These are phyloP conservation scores for Anguilla anguilla DNA, from an alignment of 2,797 vertebrate genomes.

Conservation along the genomic window DNA sequence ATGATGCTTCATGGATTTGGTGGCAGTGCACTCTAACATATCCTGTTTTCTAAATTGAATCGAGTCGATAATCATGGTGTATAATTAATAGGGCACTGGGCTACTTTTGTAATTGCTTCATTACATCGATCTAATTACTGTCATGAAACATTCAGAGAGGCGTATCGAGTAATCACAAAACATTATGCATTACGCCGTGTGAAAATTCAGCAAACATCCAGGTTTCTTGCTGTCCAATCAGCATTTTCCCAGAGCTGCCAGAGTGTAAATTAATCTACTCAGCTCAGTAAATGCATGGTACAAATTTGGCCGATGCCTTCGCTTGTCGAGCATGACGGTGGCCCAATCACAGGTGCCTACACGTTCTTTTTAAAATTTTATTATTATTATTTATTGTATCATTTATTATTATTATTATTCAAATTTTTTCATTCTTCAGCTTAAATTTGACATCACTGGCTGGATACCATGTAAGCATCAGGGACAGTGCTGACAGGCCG, in stretches of 20 bases:
- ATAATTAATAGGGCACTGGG: background rate
- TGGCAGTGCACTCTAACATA: background rate
- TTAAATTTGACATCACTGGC: background rate
- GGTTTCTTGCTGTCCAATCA: slow-evolving; percentile 1
- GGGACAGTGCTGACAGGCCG: background rate
- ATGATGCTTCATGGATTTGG: background rate
- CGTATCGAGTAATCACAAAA: background rate
- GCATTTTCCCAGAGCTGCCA: background rate
- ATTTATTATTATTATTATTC: too few species aligned
- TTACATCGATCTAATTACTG: slow-evolving; percentile 50
- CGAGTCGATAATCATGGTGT: slow-evolving; percentile 8
- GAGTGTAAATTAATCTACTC: slow-evolving; percentile 4
- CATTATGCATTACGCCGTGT: background rate
- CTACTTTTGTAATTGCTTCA: slow-evolving; percentile 44
- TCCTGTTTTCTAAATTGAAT: slow-evolving; percentile 2
- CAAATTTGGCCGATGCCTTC: background rate
- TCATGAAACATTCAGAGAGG: slow-evolving; percentile 44
- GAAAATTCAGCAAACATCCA: background rate
- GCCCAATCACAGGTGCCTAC: background rate
- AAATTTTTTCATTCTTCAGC: background rate
- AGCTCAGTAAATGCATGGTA: slow-evolving; percentile 14
- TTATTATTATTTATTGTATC: background rate
- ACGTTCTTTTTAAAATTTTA: background rate
- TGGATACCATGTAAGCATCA: background rate
- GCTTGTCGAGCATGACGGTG: background rate